A percentile compares a stretch with the other conserved stretches of the same genome.
Conservation (phyloP, 1,140 invertebrate species). For the Dinothrombium tinctorium region DNA sequence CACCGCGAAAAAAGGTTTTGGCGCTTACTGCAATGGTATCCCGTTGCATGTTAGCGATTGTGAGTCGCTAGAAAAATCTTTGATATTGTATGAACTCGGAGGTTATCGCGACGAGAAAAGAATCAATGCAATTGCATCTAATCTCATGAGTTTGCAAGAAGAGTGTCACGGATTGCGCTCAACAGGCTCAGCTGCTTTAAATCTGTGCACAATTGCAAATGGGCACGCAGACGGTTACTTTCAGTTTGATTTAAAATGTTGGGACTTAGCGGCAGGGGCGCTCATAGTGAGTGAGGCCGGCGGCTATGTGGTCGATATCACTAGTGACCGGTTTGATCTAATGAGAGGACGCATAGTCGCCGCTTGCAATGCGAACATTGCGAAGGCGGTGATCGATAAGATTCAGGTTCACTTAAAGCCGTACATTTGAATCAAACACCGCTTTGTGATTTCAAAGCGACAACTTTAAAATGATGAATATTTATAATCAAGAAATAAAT, state of each 20-base stretch:
- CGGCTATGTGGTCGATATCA: conserved; percentile 59
- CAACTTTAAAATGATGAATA: too few species aligned
- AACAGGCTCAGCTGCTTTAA: conserved; percentile 68
- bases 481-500: too few species aligned
- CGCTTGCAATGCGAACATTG: conserved; percentile 1
- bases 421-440: too few species aligned
- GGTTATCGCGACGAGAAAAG: conserved; percentile 49
- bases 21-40: conserved; percentile 60
- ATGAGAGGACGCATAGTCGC: conserved; percentile 44
- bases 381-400: too few species aligned
- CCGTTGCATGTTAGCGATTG: conserved; percentile 18
- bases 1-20: conserved; percentile 54
- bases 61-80: conserved; percentile 25
- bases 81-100: conserved; percentile 60
- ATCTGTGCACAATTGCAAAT: conserved; percentile 69
- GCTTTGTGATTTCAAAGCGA: too few species aligned
- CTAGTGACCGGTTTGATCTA: conserved; percentile 51
- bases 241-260: conserved; percentile 63
- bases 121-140: conserved; percentile 43
- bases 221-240: conserved; percentile 66
- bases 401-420: too few species aligned
- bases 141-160: conserved; percentile 39
- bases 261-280: conserved; percentile 66
- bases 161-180: conserved; percentile 52
- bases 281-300: conserved; percentile 73